Evolutionary conservation across 2,797 vertebrate species (phyloP), one percentile per base, ranked within the genome.

Genomic region (Psittacula echo): DNA sequence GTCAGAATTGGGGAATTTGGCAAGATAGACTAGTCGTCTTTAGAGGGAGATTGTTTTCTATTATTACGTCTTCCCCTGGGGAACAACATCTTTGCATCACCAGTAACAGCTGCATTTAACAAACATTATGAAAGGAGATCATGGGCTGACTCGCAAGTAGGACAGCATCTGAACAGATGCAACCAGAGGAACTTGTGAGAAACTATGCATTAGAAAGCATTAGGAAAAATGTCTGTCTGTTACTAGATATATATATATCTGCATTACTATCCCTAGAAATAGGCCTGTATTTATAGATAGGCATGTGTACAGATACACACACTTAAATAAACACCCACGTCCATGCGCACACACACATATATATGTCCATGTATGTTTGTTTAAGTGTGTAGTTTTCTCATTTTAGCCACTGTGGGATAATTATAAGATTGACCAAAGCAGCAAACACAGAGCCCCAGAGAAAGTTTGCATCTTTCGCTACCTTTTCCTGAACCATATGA

Each of bases 41-140:
- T 30, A 82, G 71, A 47, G 37, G 26, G 68, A 27, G 78, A 71
- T 86, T 47, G 74, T 82, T 93, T 96, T 92, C 94, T 95, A 87
- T 90, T 96, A 70, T 95, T 90, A 93, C 90, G 95, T 37, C 66
- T 60, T 66, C 54, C 91, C 74, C 50, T 1, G 60, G 88, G 84
- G 93, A 87, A 34, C 34, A 29, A 39, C 90, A 92, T 95, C 92
- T 87, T 22, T 93, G 84, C 93, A 78, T 96, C 95, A 95, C 86
- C 92, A 39, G 53, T 13, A 84, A 19, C 94, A 96, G 92, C 95
- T 97, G 95, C 94, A 5, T 66, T 66, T 23, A 34, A 67, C 74
- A 85, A 20, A 1, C 27, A 1, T 24, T 70, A 12, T 27, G 64
- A 76, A 82, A 90, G 80, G 2, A 56, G 74, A 24, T 54, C 0